Base-by-base conservation (phyloP, 2,113 vertebrate genomes). In the Anguilla rostrata region DNA sequence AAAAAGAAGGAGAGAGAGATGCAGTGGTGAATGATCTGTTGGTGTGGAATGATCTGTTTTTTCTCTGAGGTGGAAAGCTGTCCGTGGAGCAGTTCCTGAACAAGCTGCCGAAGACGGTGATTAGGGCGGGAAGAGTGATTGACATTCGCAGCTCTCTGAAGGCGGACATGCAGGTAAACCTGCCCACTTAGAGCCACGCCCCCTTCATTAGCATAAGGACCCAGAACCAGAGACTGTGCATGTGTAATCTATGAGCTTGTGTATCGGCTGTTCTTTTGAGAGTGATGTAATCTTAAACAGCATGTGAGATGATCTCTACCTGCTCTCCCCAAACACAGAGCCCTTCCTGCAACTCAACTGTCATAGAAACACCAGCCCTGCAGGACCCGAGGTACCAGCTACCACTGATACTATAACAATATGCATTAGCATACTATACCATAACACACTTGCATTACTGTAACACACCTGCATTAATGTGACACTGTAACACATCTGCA, bases 81-180 rank as follows among this genome's bases (percentile, higher is more conserved):
- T 94, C 94, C 0, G 26, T 60, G 0, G 94, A 97, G 85, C 96
- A 95, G 91, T 95, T 95, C 90, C 91, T 96, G 87, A 94, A 78
- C 0, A 93, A 90, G 85, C 87, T 96, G 7, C 94, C 95, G 0
- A 96, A 94, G 90, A 57, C 88, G 81, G 93, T 95, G 6, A 89
- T 95, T n/a, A 96, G 88, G 11, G 88, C 92, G 4, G 95, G 96
- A 8, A 92, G 93, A 75, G 95, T 85, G 87, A 92, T 94, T 3
- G 90, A 95, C 15, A 91, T 96, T 91, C 94, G 71, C 71, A 93
- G 91, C 5, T 88, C 92, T 0, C 88, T 96, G 66, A 84, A 89
- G 90, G 91, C 92, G 43, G 91, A 40, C 0, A 89, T 97, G 85
- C 95, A 97, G 96, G 98, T 99, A 91, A 20, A 71, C 49, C 18